These are phyloP conservation scores for Epizoanthus illoricatus DNA, from an alignment of 92 coral and sea anemone genomes.

Conservation along the genomic window DNA sequence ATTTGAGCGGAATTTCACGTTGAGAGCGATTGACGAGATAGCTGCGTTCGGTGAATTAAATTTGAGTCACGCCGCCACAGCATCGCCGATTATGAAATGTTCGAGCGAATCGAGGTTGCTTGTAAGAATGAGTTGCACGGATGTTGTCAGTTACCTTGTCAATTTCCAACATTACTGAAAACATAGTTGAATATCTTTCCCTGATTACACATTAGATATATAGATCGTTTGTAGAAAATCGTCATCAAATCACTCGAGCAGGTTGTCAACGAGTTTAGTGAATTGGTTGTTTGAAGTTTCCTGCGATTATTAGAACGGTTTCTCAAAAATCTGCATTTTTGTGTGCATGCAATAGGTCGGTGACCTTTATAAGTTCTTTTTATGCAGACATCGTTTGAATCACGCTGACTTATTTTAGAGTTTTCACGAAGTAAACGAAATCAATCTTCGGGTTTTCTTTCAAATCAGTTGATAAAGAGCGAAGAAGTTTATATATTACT, in stretches of 20 bases:
- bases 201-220: background rate
- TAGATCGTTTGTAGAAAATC: background rate
- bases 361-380: background rate
- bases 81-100: conserved; percentile 13
- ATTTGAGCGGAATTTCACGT: background rate
- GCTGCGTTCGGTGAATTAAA: background rate
- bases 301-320: background rate
- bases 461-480: background rate
- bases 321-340: background rate
- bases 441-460: background rate
- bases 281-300: background rate
- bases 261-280: background rate
- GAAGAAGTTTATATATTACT: background rate
- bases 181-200: background rate
- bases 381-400: background rate
- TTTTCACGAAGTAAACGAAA: background rate
- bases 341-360: conserved; percentile 6
- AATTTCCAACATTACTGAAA: background rate
- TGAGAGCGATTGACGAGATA: background rate
- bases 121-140: background rate
- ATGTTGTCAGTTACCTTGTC: conserved; percentile 19
- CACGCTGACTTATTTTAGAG: background rate
- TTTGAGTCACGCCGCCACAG: background rate
- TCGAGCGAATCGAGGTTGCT: conserved; percentile 9
- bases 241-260: background rate